Base-by-base conservation (phyloP, 1,140 invertebrate species). In the Drosophila bipectinata region DNA sequence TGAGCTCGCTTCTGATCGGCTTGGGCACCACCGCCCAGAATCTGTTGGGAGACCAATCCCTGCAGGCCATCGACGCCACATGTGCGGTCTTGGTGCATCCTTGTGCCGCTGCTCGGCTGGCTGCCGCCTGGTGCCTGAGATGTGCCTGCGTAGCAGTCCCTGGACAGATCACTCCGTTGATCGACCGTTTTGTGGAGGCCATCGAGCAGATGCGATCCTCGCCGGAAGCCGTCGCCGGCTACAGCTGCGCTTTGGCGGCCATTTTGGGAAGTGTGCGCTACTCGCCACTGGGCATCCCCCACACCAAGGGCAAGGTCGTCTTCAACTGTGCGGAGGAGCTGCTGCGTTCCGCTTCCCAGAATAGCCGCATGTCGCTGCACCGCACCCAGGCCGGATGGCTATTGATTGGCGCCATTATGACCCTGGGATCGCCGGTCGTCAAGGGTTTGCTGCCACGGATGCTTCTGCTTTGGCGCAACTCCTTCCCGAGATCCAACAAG, bases 271-370 rank as follows among this genome's bases (percentile, higher is more conserved):
- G 97, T 56, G 97, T 98, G 1, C 94, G 96, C 57, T 93, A 97
- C 49, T 99, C 98, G 47, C 97, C 98, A 3, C 93, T 99, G 5
- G 98, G 99, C 21, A 97, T 99, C 54, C 99, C 99, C 15, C 98
- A 99, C 92, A 97, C 97, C 41, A 97, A 98, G 78, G 98, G 98
- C 78, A 99, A 99, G 93, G 95, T 98, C 72, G 97, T 99, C 47
- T 99, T 99, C 91, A 98, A 98, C 91, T 97, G 98, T 37, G 98
- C 98, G 21, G 99, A 99, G 93, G 98, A 99, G 91, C 92, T 99
- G 53, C 93, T 99, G 18, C 94, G 98, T 83, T 99, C 98, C 76
- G 98, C 99, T n/a, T 98, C 96, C 88, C 98, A 99, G 93, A 99
- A 98, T 92, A 98, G 97, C 92, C 94, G 98, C 63, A 93, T 99